Evolutionary conservation across 2,797 vertebrate species (phyloP).

Genomic region (Catostomus latipinnis): DNA sequence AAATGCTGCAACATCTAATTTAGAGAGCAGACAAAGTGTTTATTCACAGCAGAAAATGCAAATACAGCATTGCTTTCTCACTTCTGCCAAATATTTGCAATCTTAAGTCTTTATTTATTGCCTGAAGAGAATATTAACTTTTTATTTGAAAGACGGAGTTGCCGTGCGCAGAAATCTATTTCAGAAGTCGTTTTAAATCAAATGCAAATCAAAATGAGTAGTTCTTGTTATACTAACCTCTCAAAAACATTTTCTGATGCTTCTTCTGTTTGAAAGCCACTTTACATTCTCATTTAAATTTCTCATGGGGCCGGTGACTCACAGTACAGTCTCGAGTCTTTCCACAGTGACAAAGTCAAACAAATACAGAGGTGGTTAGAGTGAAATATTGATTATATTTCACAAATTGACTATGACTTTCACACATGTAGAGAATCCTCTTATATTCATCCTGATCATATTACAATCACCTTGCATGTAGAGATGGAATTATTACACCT

Average conservation of each 20-base stretch:
- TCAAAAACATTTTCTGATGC: neutral
- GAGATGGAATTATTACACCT: no score
- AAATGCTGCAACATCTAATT: conserved; percentile 49
- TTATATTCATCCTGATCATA: neutral
- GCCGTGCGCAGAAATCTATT: conserved; percentile 15
- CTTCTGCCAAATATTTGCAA: conserved; percentile 27
- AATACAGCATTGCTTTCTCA: conserved; percentile 21
- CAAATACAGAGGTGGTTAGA: neutral
- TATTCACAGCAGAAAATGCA: conserved; percentile 1
- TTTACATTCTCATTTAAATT: conserved; percentile 42
- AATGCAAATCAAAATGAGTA: conserved; percentile 48
- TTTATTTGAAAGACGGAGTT: conserved; percentile 49
- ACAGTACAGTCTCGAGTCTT: neutral
- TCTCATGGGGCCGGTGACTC: conserved; percentile 36
- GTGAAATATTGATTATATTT: neutral
- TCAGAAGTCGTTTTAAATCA: conserved; percentile 14
- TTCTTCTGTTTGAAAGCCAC: conserved; percentile 30
- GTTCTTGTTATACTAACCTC: conserved; percentile 27
- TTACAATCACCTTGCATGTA: no score
- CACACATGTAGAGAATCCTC: neutral
- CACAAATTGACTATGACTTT: neutral
- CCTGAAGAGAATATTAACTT: conserved; percentile 21
- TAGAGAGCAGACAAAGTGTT: conserved; percentile 18
- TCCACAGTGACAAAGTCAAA: neutral
- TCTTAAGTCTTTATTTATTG: conserved; percentile 49